A percentile compares a stretch with the other conserved stretches of the same genome.
These are phyloP conservation scores for Hirtodrosophila alboralis DNA, from an alignment of 2,888 invertebrate genomes.

Conservation along the genomic window DNA sequence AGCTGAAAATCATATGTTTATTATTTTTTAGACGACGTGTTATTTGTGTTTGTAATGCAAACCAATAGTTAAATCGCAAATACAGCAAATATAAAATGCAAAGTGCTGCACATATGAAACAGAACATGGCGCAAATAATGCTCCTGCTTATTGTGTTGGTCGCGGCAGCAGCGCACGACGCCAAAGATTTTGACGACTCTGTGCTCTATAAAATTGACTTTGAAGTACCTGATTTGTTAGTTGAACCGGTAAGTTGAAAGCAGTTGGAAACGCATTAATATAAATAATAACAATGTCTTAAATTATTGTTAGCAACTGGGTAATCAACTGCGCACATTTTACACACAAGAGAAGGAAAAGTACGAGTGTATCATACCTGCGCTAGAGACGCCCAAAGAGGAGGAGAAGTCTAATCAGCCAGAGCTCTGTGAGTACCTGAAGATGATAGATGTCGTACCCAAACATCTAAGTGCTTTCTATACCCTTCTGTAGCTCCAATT, in stretches of 20 bases:
- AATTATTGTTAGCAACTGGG: constrained; percentile 58
- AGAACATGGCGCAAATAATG: constrained; percentile 5
- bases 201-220: constrained; percentile 90
- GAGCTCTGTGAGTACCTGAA: constrained; percentile 69
- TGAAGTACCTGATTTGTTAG: constrained; percentile 87
- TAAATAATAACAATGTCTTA: neutral
- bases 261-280: neutral
- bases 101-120: neutral
- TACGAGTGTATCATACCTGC: constrained; percentile 93
- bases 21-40: constrained; percentile 54
- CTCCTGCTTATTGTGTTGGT: constrained; percentile 33
- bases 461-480: neutral
- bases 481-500: constrained; percentile 86
- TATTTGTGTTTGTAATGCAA: constrained; percentile 39
- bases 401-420: constrained; percentile 80
- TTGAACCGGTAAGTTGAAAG: constrained; percentile 80
- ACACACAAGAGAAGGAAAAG: constrained; percentile 90
- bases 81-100: constrained; percentile 11
- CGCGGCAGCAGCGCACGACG: constrained; percentile 85
- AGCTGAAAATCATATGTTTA: constrained; percentile 47
- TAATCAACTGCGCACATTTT: constrained; percentile 71
- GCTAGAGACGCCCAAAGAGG: constrained; percentile 83
- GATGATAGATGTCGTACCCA: neutral
- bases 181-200: constrained; percentile 90
- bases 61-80: constrained; percentile 19